These are phyloP conservation scores for Cistogaster globosa DNA, from an alignment of 2,888 invertebrate species.

Conservation along the genomic window DNA sequence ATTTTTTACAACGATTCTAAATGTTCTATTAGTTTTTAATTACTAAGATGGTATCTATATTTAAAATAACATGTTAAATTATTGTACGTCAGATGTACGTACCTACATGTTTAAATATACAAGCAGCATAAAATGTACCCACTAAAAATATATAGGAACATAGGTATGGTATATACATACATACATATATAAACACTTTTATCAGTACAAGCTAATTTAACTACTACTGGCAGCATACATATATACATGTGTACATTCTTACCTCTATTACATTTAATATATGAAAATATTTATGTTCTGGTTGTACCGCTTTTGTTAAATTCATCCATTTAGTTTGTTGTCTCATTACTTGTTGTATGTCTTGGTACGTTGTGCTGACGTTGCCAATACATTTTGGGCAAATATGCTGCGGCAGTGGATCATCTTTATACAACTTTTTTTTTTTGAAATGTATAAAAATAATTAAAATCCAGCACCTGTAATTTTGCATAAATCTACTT, in stretches of 20 bases:
- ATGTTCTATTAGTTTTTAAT: too few species aligned
- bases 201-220: neutral
- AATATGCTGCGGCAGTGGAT: conserved; percentile 78
- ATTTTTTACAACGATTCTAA: too few species aligned
- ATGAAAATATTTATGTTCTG: conserved; percentile 76
- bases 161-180: neutral
- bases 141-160: too few species aligned
- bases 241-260: neutral
- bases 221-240: conserved; percentile 28
- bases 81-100: too few species aligned
- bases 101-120: too few species aligned
- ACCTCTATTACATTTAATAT: conserved; percentile 77
- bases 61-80: too few species aligned
- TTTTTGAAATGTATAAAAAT: neutral
- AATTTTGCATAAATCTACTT: conserved; percentile 26
- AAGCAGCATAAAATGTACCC: too few species aligned
- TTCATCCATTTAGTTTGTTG: conserved; percentile 76
- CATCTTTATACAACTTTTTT: conserved; percentile 76
- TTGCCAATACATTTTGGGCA: conserved; percentile 76
- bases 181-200: neutral
- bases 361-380: conserved; percentile 74
- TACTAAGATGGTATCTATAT: too few species aligned
- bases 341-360: conserved; percentile 74
- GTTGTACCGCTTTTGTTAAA: conserved; percentile 75
- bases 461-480: neutral